Evolutionary conservation across 2,888 invertebrate species (phyloP), one percentile per base, ranked within the genome.

Genomic region (Teleiodes luculella): DNA sequence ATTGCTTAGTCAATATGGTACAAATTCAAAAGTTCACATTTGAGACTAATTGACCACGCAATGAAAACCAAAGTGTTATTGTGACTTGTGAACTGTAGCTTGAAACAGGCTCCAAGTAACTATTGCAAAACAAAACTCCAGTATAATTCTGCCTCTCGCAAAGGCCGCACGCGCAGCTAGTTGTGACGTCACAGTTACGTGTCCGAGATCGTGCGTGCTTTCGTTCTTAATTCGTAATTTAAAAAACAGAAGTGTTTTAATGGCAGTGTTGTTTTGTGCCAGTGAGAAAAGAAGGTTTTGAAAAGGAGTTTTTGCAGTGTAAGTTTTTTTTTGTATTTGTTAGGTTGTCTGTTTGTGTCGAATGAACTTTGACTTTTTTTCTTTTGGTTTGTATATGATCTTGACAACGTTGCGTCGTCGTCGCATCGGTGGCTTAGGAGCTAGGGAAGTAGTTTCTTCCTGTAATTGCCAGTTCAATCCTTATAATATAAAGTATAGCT

Each of bases 281-380:
- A n/a, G 49, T 52, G 48, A 16, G 10, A 36, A 13, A 36, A 30
- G 52, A 16, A 30, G 46, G 31, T 33, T 41, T 36, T 35, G 16
- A 20, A 7, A 31, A 14, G 13, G 14, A 39, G 24, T 24, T 11
- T 50, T 50, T 39, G 28, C 14, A 50, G 50, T 50, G 50, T 50
- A 50, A 50, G 50, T 50, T 37, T 5, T 48, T 20, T 45, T 41
- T 20, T 41, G 1, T 41, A 33, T 41, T 16, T 7, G 41, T 5
- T 39, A 1, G 7, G 18, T 43, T 24, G 3, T 43, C 24, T 24
- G 20, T 8, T 8, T 43, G n/a, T 39, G 11, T 43, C 3, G 6
- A 6, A 24, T 43, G 43, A 43, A 43, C 43, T 43, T 43, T 43
- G 43, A 4, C 11, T 24, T 7, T n/a, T 43, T 43, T 28, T 43